These are phyloP conservation scores for Pelecanus crispus DNA, from an alignment of 2,113 vertebrate species.

Conservation along the genomic window DNA sequence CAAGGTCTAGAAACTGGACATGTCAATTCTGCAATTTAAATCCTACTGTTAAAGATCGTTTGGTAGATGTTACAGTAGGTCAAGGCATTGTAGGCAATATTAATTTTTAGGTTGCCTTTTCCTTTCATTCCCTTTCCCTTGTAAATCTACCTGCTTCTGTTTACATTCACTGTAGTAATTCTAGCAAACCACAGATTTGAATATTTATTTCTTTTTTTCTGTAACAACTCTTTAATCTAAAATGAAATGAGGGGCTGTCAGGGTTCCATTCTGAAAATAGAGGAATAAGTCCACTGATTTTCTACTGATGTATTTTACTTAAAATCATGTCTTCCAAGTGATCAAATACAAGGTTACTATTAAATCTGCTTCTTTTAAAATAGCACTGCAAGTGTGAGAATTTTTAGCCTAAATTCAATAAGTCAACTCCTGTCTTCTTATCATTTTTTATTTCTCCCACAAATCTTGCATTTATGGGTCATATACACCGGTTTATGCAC, in stretches of 20 bases:
- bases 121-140: not conserved
- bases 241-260: not conserved
- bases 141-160: not conserved
- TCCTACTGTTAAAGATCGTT: conserved; percentile 17
- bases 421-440: not conserved
- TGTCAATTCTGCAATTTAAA: conserved; percentile 61
- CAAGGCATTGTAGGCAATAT: not conserved
- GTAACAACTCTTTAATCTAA: not conserved
- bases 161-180: not conserved
- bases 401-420: not conserved
- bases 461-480: not conserved
- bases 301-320: not conserved
- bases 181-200: not conserved
- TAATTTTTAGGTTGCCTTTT: not conserved
- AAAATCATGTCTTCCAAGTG: not conserved
- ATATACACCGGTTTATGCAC: not conserved
- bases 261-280: not conserved
- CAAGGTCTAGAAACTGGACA: conserved; percentile 52
- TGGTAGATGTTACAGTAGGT: not conserved
- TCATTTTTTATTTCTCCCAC: not conserved
- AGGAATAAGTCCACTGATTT: conserved; percentile 6
- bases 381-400: not conserved
- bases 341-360: not conserved
- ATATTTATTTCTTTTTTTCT: not conserved
- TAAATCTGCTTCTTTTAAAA: conserved; percentile 1